Conservation (phyloP, 2,888 invertebrate species). For the Leptinotarsa peninsularis region DNA sequence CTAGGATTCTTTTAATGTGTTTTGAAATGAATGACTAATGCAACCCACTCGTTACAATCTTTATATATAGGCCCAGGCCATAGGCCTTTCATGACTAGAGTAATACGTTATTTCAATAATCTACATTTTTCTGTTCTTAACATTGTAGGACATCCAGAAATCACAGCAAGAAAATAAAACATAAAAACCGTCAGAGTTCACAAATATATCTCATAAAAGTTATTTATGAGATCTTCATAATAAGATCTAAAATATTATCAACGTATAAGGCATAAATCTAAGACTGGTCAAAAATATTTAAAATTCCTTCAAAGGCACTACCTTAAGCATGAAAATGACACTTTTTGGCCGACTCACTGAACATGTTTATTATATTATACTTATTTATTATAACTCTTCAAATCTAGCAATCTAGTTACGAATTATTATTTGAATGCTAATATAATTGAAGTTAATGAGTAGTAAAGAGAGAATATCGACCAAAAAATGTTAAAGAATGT, state of each 20-base stretch:
- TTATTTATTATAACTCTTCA: not conserved
- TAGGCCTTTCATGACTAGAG: constrained; percentile 55
- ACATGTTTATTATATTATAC: not conserved
- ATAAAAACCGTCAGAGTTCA: constrained; percentile 18
- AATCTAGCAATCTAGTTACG: no score
- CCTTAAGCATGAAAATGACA: constrained; percentile 5
- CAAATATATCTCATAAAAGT: not conserved
- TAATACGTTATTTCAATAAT: constrained; percentile 47
- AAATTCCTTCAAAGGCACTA: constrained; percentile 8
- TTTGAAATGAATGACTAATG: constrained; percentile 22
- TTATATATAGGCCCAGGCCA: constrained; percentile 29
- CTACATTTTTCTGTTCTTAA: constrained; percentile 26
- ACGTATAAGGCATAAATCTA: constrained; percentile 29
- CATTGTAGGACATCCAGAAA: constrained; percentile 34
- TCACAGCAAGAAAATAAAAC: constrained; percentile 47
- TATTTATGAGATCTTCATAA: constrained; percentile 5
- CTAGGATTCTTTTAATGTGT: constrained; percentile 20
- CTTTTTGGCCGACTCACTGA: not conserved
- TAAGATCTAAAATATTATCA: constrained; percentile 28
- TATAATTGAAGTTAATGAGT: no score
- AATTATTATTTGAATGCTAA: no score
- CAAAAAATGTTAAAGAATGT: no score
- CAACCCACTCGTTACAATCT: constrained; percentile 29
- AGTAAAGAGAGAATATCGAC: no score
- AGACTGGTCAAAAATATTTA: constrained; percentile 30